Conservation (phyloP, 2,888 invertebrate genomes). For the Timema podura region DNA sequence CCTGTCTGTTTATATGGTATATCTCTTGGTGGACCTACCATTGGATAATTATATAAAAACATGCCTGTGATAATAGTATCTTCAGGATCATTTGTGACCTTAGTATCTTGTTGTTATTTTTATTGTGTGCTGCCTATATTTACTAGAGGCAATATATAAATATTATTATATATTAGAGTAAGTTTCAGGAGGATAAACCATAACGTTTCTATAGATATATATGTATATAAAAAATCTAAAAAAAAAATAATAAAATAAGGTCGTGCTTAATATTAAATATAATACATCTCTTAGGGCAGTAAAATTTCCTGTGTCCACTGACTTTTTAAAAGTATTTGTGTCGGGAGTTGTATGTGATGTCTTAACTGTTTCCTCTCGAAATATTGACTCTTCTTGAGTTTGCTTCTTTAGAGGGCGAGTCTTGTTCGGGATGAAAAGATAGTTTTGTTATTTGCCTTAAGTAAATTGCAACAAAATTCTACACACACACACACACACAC, state of each 20-base stretch:
- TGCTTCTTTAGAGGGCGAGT: too few relatives aligned
- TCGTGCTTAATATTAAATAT: conserved; percentile 17
- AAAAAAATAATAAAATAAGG: conserved; percentile 22
- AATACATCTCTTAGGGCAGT: conserved; percentile 22
- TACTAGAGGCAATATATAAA: conserved; percentile 32
- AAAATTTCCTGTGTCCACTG: conserved; percentile 22
- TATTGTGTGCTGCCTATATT: conserved; percentile 44
- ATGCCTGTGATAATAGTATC: conserved; percentile 68
- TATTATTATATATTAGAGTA: conserved; percentile 23
- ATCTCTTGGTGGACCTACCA: conserved; percentile 27
- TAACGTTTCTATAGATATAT: conserved; percentile 29
- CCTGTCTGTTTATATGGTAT: conserved; percentile 27
- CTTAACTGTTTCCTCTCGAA: too few relatives aligned
- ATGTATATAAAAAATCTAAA: conserved; percentile 22
- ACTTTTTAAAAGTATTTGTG: conserved; percentile 2
- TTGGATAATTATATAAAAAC: conserved; percentile 42
- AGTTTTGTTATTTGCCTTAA: conserved; percentile 35
- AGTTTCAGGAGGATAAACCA: conserved; percentile 26
- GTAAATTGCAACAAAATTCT: conserved; percentile 34
- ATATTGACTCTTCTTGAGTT: too few relatives aligned
- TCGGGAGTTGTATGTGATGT: too few relatives aligned
- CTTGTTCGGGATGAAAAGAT: conserved; percentile 18
- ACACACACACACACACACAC: conserved; percentile 25
- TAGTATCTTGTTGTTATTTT: conserved; percentile 45
- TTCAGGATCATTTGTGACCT: conserved; percentile 66